phyloP scores from a whole-genome alignment of 2,113 vertebrate species.

The Dicrurus megarhynchus region DNA sequence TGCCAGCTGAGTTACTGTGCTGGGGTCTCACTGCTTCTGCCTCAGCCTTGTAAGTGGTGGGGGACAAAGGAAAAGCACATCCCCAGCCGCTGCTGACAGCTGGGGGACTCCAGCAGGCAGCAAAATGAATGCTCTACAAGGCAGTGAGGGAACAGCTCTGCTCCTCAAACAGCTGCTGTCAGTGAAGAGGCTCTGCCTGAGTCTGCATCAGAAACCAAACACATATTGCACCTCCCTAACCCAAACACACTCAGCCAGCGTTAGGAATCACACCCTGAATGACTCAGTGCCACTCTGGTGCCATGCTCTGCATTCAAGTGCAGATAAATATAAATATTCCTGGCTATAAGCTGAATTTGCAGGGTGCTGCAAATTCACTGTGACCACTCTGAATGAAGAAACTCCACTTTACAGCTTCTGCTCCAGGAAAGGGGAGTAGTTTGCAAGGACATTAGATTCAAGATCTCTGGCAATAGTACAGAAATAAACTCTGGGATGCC shows the following conservation, averaged over 20 bases:
- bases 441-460: neutral
- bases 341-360: neutral
- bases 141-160: neutral
- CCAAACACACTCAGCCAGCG: neutral
- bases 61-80: neutral
- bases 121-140: neutral
- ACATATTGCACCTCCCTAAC: neutral
- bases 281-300: neutral
- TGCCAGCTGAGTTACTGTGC: fast-evolving
- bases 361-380: neutral
- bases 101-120: neutral
- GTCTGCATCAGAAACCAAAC: neutral
- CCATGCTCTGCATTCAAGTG: neutral
- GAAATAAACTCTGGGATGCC: neutral
- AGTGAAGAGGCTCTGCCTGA: neutral
- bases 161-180: neutral
- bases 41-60: fast-evolving
- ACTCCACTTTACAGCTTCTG: neutral
- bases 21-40: neutral
- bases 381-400: neutral
- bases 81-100: neutral
- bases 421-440: neutral
- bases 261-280: neutral
- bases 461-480: neutral
- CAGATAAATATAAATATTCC: neutral